Base-by-base conservation (phyloP, 2,888 invertebrate species). In the Clanis bilineata region DNA sequence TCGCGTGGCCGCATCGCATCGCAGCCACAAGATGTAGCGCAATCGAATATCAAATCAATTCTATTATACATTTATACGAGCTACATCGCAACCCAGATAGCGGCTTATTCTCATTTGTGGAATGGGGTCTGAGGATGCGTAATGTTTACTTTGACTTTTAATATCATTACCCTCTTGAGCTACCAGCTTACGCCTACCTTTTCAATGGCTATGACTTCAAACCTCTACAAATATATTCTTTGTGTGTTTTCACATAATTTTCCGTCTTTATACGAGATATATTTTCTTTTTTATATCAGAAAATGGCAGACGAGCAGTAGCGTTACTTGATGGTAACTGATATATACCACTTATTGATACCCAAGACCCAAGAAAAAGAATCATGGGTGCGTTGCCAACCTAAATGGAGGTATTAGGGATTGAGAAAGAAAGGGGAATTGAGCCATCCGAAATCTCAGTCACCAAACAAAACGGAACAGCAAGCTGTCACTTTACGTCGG, bases 11-110 rank as follows among this genome's bases (percentile, higher is more conserved):
- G 88, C 90, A 90, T 89, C 68, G 72, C 68, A 65, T 60, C 68
- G 64, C 70, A 66, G 71, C 69, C 74, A 72, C 78, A 71, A 78
- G 76, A 76, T 82, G 82, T 79, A 81, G 71, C 79, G 80, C 82
- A 83, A 87, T 86, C 84, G 84, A 85, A 85, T 85, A 86, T 87
- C 83, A 86, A 89, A 90, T 90, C 89, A 88, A 85, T 85, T 86
- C 86, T 85, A 86, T 88, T 87, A 83, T 83, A 77, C 76, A 77
- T 74, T 74, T 75, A 77, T 77, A 74, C 74, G 72, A 72, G 67
- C 66, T 74, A 70, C 70, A 59, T 57, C 39, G 28, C 41, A 64
- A 63, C 65, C 65, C 60, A 61, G 65, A 72, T 69, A 64, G 66
- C 68, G 69, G 72, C 72, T 77, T 73, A 75, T 77, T 72, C 72